Percentiles rank a stretch among this genome's conserved stretches.
Evolutionary conservation across 1,140 invertebrate species (phyloP).

Genomic region (Teleopsis dalmanni): DNA sequence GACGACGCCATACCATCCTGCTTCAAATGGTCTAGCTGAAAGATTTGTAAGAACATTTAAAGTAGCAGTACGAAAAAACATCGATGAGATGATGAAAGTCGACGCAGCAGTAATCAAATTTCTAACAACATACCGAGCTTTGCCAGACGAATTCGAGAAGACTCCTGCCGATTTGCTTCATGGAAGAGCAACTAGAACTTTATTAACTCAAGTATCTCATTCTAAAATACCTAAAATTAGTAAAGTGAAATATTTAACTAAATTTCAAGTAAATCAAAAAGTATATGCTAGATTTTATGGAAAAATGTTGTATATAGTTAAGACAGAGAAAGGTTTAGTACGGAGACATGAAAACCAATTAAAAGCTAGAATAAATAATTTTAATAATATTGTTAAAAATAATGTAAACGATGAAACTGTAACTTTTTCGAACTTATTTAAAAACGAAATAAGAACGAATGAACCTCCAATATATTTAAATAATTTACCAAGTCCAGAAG

Average conservation of each 20-base stretch:
- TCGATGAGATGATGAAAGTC: not conserved
- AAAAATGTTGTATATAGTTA: not conserved
- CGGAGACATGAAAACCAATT: not conserved
- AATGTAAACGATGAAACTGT: too few species aligned
- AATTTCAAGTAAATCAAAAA: not conserved
- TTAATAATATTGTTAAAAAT: too few species aligned
- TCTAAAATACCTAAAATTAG: not conserved
- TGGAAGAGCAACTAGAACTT: not conserved
- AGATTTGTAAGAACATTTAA: not conserved
- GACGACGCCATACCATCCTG: not conserved
- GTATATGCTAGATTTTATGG: not conserved
- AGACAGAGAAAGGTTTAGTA: not conserved
- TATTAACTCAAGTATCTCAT: too few species aligned
- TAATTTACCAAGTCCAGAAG: too few species aligned
- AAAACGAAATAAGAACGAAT: too few species aligned
- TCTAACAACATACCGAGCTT: not conserved
- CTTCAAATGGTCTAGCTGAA: constrained; percentile 5
- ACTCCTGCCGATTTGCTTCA: not conserved
- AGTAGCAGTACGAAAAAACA: not conserved
- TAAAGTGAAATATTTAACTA: not conserved
- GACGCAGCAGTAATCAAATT: not conserved
- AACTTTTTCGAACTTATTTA: too few species aligned
- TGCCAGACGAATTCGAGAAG: not conserved
- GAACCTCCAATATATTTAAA: too few species aligned
- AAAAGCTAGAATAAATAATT: too few species aligned